These are phyloP conservation scores for Notolepis coatsorum DNA, from an alignment of 2,797 vertebrate genomes.

Conservation along the genomic window DNA sequence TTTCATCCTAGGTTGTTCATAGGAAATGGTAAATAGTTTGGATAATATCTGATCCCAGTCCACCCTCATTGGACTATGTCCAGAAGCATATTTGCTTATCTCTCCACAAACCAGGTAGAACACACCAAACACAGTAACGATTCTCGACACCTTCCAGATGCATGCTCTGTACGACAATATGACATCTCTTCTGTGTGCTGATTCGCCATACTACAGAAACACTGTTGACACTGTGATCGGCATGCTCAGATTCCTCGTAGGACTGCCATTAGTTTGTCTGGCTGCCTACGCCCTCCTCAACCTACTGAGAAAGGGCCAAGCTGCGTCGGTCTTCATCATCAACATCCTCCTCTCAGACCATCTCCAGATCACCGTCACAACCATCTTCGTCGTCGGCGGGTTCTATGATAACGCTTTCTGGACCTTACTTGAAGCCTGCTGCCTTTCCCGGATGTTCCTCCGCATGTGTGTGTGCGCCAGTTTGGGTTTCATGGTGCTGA, in stretches of 20 bases:
- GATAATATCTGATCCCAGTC: neutral
- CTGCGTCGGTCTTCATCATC: conserved; percentile 16
- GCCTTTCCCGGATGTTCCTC: conserved; percentile 4
- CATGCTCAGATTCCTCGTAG: conserved; percentile 25
- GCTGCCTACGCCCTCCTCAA: conserved; percentile 18
- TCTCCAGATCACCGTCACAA: conserved; percentile 29
- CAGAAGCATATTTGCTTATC: too few species aligned
- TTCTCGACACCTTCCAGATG: neutral
- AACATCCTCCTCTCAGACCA: conserved; percentile 41
- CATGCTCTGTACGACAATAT: neutral
- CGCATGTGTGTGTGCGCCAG: conserved; percentile 18
- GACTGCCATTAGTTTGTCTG: conserved; percentile 30
- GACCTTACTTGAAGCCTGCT: neutral
- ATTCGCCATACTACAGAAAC: conserved; percentile 26
- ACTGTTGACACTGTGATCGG: conserved; percentile 22
- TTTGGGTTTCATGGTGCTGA: conserved; percentile 37
- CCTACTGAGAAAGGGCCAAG: conserved; percentile 18
- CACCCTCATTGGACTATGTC: neutral
- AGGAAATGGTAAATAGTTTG: neutral
- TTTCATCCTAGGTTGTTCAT: neutral
- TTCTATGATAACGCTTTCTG: conserved; percentile 4
- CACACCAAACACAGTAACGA: neutral
- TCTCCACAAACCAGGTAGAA: too few species aligned
- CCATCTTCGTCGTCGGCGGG: conserved; percentile 20
- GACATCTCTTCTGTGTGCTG: conserved; percentile 6